These are phyloP conservation scores for Trilocha varians DNA, from an alignment of 2,888 invertebrate genomes.

Conservation along the genomic window DNA sequence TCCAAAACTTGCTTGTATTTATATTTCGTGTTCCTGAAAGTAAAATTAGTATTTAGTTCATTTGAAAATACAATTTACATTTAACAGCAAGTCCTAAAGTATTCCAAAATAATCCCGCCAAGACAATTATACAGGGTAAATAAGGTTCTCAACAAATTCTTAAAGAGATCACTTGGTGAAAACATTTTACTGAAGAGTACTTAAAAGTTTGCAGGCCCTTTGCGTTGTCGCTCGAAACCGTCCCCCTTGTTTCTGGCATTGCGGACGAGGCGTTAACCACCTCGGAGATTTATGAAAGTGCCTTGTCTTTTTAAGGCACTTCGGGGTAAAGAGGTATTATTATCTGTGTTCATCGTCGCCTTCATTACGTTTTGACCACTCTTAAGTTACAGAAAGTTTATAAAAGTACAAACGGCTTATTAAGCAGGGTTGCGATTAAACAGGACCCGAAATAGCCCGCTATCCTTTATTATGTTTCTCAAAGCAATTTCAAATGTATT, in stretches of 20 bases:
- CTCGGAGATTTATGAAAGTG: slow-evolving; percentile 55
- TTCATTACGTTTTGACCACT: slow-evolving; percentile 34
- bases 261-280: slow-evolving; percentile 57
- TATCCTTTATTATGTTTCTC: slow-evolving; percentile 20
- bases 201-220: slow-evolving; percentile 47
- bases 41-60: background rate
- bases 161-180: slow-evolving; percentile 46
- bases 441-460: slow-evolving; percentile 16
- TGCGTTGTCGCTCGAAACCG: slow-evolving; percentile 41
- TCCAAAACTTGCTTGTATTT: background rate
- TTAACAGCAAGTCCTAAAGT: slow-evolving; percentile 4
- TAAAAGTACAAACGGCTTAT: slow-evolving; percentile 32
- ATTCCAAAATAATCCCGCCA: slow-evolving; percentile 10
- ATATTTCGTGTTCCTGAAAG: background rate
- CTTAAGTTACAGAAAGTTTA: slow-evolving; percentile 30
- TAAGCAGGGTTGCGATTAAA: slow-evolving; percentile 20
- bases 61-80: background rate
- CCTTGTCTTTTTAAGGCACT: slow-evolving; percentile 51
- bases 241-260: slow-evolving; percentile 49
- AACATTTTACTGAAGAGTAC: slow-evolving; percentile 53
- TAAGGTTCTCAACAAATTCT: slow-evolving; percentile 37
- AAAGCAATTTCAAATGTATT: slow-evolving; percentile 27
- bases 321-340: slow-evolving; percentile 44
- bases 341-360: slow-evolving; percentile 43
- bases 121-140: slow-evolving; percentile 40